A percentile compares a stretch with the other conserved stretches of the same genome.
These are phyloP conservation scores for Nephotettix cincticeps DNA, from an alignment of 1,140 invertebrate species.

Conservation along the genomic window DNA sequence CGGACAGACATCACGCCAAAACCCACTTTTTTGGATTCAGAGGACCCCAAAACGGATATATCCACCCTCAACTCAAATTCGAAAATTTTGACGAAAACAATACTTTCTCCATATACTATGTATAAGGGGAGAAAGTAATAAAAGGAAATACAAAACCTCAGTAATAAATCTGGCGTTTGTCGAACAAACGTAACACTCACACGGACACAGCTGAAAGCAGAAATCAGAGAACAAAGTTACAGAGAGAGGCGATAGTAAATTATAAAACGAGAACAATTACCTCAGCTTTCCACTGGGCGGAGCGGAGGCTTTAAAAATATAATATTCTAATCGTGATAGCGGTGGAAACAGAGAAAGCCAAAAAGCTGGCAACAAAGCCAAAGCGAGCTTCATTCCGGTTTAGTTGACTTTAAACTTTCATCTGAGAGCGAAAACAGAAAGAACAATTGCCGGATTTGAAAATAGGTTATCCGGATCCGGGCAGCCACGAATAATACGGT, in stretches of 20 bases:
- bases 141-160: not conserved
- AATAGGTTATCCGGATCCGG: slow-evolving; percentile 6
- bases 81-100: too few species aligned
- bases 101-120: too few species aligned
- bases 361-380: slow-evolving; percentile 3
- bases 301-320: not conserved
- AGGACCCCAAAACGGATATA: too few species aligned
- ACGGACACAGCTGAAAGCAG: not conserved
- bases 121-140: not conserved
- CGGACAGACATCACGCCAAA: too few species aligned
- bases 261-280: slow-evolving; percentile 4
- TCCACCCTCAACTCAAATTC: too few species aligned
- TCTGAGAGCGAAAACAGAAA: slow-evolving; percentile 1
- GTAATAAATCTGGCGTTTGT: too few species aligned
- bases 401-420: slow-evolving; percentile 11
- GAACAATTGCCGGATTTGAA: slow-evolving; percentile 3
- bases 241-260: not conserved
- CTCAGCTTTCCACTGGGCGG: not conserved
- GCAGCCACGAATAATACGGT: not conserved
- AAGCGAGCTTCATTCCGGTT: slow-evolving; percentile 1
- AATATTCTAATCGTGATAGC: not conserved
- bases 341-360: not conserved
- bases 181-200: not conserved
- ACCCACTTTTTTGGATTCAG: too few species aligned
- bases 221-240: not conserved